Conservation (phyloP, 1,140 invertebrate genomes). For the Drosophila tropicalis region DNA sequence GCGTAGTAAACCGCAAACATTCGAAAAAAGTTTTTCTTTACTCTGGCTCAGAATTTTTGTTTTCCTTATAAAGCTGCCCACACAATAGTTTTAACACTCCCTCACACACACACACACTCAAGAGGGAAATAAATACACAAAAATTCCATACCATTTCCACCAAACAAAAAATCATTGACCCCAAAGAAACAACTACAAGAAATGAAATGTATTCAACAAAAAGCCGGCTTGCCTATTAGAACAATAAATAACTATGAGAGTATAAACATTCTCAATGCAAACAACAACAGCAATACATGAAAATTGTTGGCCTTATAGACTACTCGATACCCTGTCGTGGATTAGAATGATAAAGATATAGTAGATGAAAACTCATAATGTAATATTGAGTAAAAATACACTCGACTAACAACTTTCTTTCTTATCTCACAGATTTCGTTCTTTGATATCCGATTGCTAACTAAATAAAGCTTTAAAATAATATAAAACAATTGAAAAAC, state of each 20-base stretch:
- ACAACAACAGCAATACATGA: conserved; percentile 26
- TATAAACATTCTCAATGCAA: conserved; percentile 17
- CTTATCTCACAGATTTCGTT: too few relatives aligned
- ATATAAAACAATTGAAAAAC: too few relatives aligned
- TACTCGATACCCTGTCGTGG: neutral
- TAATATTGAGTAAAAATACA: too few relatives aligned
- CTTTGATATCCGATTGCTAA: too few relatives aligned
- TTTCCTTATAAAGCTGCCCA: conserved; percentile 7
- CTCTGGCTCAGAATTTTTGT: neutral
- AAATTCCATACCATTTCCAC: conserved; percentile 42
- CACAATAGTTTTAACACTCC: conserved; percentile 23
- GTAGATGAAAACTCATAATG: too few relatives aligned
- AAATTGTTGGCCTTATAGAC: neutral
- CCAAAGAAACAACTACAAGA: conserved; percentile 31
- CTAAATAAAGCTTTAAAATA: too few relatives aligned
- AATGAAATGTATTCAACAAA: conserved; percentile 37
- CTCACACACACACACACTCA: neutral
- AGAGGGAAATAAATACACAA: conserved; percentile 22
- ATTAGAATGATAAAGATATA: too few relatives aligned
- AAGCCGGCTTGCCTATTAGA: conserved; percentile 15
- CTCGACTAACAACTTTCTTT: too few relatives aligned
- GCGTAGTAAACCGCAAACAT: neutral
- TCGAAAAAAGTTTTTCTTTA: neutral
- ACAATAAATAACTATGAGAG: conserved; percentile 41
- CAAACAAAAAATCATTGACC: conserved; percentile 53